Evolutionary conservation across 2,888 invertebrate species (phyloP).

Genomic region (Chromoteleia sp.): DNA sequence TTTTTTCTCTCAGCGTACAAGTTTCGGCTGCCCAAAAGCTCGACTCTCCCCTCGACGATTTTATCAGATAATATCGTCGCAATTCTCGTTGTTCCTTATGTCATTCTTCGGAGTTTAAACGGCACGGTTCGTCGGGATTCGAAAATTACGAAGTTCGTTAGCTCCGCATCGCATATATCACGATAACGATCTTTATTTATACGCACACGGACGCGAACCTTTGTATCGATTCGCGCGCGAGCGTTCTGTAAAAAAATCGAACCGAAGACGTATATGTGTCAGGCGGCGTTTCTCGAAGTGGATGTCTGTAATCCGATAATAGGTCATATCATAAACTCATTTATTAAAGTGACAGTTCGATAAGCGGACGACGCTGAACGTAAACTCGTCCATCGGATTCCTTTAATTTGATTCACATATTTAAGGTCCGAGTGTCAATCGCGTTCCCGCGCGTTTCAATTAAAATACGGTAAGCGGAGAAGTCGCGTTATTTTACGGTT

Average conservation of each 20-base stretch:
- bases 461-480: slow-evolving; percentile 16
- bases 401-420: slow-evolving; percentile 46
- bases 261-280: slow-evolving; percentile 21
- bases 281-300: slow-evolving; percentile 19
- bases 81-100: slow-evolving; percentile 13
- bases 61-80: slow-evolving; percentile 25
- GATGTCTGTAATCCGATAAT: slow-evolving; percentile 54
- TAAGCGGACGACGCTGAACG: slow-evolving; percentile 31
- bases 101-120: slow-evolving; percentile 16
- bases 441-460: background rate
- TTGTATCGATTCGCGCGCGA: slow-evolving; percentile 35
- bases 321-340: slow-evolving; percentile 58
- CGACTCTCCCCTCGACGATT: slow-evolving; percentile 2
- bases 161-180: slow-evolving; percentile 14
- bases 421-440: slow-evolving; percentile 39
- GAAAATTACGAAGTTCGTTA: slow-evolving; percentile 39
- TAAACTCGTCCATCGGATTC: slow-evolving; percentile 40
- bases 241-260: slow-evolving; percentile 13
- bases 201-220: background rate
- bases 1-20: too few species aligned
- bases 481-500: slow-evolving; percentile 6
- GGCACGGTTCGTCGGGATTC: background rate
- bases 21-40: background rate
- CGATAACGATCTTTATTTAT: slow-evolving; percentile 33
- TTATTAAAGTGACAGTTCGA: slow-evolving; percentile 56